Percentiles rank a stretch among this genome's conserved stretches.
Evolutionary conservation across 2,113 vertebrate genomes (phyloP).

Genomic region (Myodes glareolus): DNA sequence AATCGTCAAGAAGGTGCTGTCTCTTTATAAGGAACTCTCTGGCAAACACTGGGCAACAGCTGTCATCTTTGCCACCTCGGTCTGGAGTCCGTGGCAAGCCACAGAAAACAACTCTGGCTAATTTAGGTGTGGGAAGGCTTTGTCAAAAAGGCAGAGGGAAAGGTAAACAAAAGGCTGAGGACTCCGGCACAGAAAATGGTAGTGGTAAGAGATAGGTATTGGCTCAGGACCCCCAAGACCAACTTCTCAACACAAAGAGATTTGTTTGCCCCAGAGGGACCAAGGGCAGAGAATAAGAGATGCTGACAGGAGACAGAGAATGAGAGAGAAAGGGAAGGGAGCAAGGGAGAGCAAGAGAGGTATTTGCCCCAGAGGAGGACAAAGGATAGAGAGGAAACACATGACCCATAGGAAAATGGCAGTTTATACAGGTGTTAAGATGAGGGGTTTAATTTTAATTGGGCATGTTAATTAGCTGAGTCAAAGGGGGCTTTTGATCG

Average conservation of each 20-base stretch:
- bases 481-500: not conserved
- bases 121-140: not conserved
- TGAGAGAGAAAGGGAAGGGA: not conserved
- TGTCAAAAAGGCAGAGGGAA: not conserved
- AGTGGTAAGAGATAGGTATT: not conserved
- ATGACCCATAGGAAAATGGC: not conserved
- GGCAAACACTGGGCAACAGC: not conserved
- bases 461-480: not conserved
- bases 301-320: not conserved
- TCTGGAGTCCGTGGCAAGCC: conserved; percentile 24
- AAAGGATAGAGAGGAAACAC: not conserved
- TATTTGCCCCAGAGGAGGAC: not conserved
- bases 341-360: rapidly evolving
- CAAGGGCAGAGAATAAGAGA: not conserved
- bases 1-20: not conserved
- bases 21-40: not conserved
- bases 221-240: not conserved
- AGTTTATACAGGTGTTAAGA: not conserved
- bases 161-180: not conserved
- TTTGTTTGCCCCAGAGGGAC: not conserved
- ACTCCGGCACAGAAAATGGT: not conserved
- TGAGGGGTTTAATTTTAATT: not conserved
- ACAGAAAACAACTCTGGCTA: conserved; percentile 34
- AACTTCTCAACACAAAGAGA: not conserved
- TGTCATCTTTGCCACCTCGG: not conserved